Evolutionary conservation across 2,797 vertebrate species (phyloP), one percentile per base, ranked within the genome.

Genomic region (Squalus acanthias): DNA sequence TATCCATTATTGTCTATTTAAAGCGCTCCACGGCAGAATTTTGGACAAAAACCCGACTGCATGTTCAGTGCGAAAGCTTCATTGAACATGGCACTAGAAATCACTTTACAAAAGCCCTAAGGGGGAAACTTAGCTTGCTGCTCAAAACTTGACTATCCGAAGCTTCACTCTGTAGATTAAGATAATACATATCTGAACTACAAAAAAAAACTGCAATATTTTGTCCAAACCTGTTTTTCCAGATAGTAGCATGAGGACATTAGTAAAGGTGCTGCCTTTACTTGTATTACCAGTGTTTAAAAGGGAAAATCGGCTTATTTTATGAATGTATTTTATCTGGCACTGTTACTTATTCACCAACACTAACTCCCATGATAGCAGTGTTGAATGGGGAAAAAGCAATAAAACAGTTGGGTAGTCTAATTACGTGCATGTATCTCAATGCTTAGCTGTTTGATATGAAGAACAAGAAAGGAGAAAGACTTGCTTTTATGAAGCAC

Each of bases 1-100:
- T 67, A 69, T 93, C 65, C 91, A 69, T 93, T 93, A 93, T 93
- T 93, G 91, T 93, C 65, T 93, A 39, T 93, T 39, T 69, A 67
- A 93, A 69, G 39, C 20, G 24, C n/a, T 69, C 9, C 91, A 39
- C 22, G 65, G 67, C 91, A 67, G 65, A 22, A 46, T 65, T 69
- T 69, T 93, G 65, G 91, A 93, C 91, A 46, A 24, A 93, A 93
- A 93, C 15, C 20, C 9, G 0, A 39, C 65, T 46, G 65, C 9
- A 46, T 9, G 33, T 93, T 93, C n/a, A 39, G 91, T 93, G 33
- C 39, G 39, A 93, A 93, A 69, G 91, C 91, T 93, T 93, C 63
- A 93, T 69, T 69, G 63, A 93, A 93, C 91, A 69, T 93, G 91
- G n/a, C 91, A 93, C 2, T 24, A 46, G 91, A 93, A 93, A 93